Conservation (phyloP, 2,797 vertebrate genomes). For the Chiroxiphia lanceolata region DNA sequence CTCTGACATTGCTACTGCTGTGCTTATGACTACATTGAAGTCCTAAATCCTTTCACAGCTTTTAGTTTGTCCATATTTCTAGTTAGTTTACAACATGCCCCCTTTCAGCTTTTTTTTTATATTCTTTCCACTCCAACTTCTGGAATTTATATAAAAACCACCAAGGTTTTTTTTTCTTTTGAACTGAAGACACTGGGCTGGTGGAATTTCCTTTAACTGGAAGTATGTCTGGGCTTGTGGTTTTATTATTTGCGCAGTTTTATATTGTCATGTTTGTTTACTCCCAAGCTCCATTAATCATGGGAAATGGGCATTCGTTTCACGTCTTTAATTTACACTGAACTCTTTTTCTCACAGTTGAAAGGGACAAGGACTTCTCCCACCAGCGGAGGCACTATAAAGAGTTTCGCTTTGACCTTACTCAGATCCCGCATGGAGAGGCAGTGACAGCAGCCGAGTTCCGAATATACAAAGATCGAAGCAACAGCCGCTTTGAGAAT, state of each 20-base stretch:
- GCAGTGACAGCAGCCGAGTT: constrained; percentile 97
- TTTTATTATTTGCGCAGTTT: constrained; percentile 71
- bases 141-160: constrained; percentile 72
- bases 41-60: constrained; percentile 51
- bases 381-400: constrained; percentile 97
- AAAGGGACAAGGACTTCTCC: constrained; percentile 98
- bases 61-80: constrained; percentile 50
- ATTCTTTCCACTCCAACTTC: constrained; percentile 64
- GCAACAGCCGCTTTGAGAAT: constrained; percentile 91
- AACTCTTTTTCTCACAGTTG: constrained; percentile 80
- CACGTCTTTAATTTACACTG: constrained; percentile 21
- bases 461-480: constrained; percentile 96
- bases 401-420: constrained; percentile 98
- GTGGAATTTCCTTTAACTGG: constrained; percentile 75
- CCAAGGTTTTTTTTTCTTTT: constrained; percentile 51
- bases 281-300: constrained; percentile 65
- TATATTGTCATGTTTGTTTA: constrained; percentile 65
- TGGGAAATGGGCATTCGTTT: constrained; percentile 1
- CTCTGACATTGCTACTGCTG: background rate
- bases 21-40: background rate
- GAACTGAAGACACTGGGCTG: constrained; percentile 65
- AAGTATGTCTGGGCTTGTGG: constrained; percentile 66
- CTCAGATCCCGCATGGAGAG: constrained; percentile 96
- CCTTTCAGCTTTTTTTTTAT: constrained; percentile 60
- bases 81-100: constrained; percentile 30